phyloP scores from a whole-genome alignment of 23 tunicate genomes.

The Oikopleura albicans region DNA sequence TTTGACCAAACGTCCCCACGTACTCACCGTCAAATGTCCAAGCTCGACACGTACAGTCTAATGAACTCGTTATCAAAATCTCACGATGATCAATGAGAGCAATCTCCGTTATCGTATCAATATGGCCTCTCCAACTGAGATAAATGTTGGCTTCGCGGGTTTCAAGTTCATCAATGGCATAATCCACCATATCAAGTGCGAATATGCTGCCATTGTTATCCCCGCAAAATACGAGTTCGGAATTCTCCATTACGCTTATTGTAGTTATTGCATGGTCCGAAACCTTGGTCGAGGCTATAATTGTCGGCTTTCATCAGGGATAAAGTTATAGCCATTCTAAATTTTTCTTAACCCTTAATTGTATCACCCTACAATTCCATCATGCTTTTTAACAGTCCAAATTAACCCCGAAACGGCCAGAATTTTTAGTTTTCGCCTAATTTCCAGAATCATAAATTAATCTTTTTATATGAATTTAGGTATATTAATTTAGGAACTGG shows the following conservation, averaged over 20 bases:
- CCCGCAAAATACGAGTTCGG: background rate
- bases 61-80: slow-evolving; percentile 38
- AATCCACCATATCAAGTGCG: slow-evolving; percentile 4
- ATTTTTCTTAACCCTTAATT: too few relatives aligned
- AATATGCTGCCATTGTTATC: background rate
- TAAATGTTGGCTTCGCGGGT: slow-evolving; percentile 24
- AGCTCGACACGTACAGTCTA: slow-evolving; percentile 44
- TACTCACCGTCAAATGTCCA: slow-evolving; percentile 46
- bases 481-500: too few relatives aligned
- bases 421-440: too few relatives aligned
- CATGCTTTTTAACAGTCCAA: too few relatives aligned
- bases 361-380: too few relatives aligned
- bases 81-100: slow-evolving; percentile 33
- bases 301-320: too few relatives aligned
- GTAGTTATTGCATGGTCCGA: background rate
- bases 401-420: too few relatives aligned
- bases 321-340: too few relatives aligned
- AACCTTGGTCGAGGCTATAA: background rate
- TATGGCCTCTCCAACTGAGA: slow-evolving; percentile 53
- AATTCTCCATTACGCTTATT: background rate
- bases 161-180: slow-evolving; percentile 15
- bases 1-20: slow-evolving; percentile 72
- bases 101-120: slow-evolving; percentile 38
- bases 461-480: too few relatives aligned
- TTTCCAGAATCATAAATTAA: too few relatives aligned